phyloP scores from a whole-genome alignment of 2,888 invertebrate genomes.

The Arge pagana region DNA sequence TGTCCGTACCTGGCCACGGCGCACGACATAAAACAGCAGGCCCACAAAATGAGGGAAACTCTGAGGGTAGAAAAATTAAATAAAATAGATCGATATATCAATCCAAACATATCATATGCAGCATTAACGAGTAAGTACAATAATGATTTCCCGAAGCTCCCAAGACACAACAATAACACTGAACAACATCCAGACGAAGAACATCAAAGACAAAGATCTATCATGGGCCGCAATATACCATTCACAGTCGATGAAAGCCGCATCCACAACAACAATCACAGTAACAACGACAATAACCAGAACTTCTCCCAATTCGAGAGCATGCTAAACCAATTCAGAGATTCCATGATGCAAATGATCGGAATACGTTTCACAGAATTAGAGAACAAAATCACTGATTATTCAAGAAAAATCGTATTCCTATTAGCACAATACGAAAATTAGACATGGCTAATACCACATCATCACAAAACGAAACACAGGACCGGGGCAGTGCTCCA shows the following conservation, averaged over 20 bases:
- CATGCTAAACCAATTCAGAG: neutral
- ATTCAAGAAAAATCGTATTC: neutral
- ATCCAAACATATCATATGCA: neutral
- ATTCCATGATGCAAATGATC: neutral
- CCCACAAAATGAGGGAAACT: neutral
- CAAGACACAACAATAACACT: too few relatives aligned
- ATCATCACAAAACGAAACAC: too few relatives aligned
- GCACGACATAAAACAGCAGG: conserved; percentile 2
- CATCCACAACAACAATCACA: too few relatives aligned
- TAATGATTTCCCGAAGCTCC: too few relatives aligned
- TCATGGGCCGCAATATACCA: too few relatives aligned
- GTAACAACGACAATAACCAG: too few relatives aligned
- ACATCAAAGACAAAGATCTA: too few relatives aligned
- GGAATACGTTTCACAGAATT: neutral
- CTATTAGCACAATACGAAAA: conserved; percentile 3
- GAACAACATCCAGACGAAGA: too few relatives aligned
- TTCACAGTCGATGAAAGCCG: too few relatives aligned
- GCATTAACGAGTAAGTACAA: too few relatives aligned
- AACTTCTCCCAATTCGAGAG: too few relatives aligned
- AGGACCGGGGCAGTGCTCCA: neutral
- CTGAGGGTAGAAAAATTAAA: neutral
- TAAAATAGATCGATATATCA: neutral
- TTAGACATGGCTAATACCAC: too few relatives aligned
- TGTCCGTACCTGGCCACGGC: neutral
- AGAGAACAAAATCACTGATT: neutral